Percentiles rank a stretch among this genome's conserved stretches.
Conservation (phyloP, 2,888 invertebrate species). For the Lordiphosa fenestrarum region DNA sequence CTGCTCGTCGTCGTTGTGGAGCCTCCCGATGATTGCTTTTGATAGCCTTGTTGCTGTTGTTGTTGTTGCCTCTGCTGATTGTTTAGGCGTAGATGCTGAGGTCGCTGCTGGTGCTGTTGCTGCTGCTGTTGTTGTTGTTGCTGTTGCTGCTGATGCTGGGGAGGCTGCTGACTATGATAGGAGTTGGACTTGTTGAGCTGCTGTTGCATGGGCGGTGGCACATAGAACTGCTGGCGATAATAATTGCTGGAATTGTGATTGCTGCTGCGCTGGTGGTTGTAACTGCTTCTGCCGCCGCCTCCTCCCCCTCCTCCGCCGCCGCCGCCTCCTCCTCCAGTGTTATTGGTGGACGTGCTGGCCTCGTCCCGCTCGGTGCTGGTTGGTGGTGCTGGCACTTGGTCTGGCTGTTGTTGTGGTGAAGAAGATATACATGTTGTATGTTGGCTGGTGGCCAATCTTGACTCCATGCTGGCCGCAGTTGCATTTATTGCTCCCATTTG, state of each 20-base stretch:
- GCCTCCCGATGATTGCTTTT: constrained; percentile 22
- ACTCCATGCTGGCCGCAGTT: constrained; percentile 67
- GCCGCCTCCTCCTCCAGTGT: not conserved
- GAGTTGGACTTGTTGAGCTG: constrained; percentile 53
- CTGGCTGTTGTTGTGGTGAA: constrained; percentile 63
- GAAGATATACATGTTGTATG: constrained; percentile 73
- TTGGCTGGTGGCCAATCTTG: constrained; percentile 45
- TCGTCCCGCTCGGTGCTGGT: constrained; percentile 8
- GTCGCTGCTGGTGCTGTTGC: constrained; percentile 49
- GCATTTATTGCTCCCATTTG: constrained; percentile 29
- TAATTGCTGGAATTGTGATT: constrained; percentile 45
- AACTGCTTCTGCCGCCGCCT: constrained; percentile 23
- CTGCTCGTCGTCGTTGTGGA: constrained; percentile 39
- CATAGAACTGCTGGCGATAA: constrained; percentile 77
- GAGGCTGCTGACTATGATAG: constrained; percentile 33
- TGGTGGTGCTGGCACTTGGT: constrained; percentile 28
- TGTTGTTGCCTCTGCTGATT: constrained; percentile 40
- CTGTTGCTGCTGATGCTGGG: constrained; percentile 45
- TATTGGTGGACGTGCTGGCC: constrained; percentile 4
- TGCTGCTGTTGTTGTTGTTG: constrained; percentile 33
- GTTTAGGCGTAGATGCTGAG: constrained; percentile 44
- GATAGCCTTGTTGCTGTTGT: constrained; percentile 43
- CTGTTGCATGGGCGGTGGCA: constrained; percentile 75
- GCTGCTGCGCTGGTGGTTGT: constrained; percentile 35
- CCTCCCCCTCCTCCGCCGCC: constrained; percentile 13